These are phyloP conservation scores for Dione vanillae DNA, from an alignment of 2,888 invertebrate species.

Conservation along the genomic window DNA sequence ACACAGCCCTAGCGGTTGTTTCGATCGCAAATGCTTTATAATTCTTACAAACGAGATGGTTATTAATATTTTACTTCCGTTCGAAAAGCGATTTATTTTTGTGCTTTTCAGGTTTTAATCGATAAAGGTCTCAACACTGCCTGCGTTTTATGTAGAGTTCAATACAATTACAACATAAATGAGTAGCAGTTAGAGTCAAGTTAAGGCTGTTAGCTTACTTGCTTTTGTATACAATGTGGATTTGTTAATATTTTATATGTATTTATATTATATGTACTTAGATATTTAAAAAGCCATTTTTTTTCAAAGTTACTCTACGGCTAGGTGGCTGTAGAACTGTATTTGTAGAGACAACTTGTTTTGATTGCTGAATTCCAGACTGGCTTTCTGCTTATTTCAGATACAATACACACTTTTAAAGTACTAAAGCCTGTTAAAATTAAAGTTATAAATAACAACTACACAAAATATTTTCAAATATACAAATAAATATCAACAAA, in stretches of 20 bases:
- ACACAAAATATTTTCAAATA: background rate
- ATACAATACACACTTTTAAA: too few species aligned
- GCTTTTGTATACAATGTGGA: too few species aligned
- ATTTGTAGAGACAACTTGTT: too few species aligned
- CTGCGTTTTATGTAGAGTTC: background rate
- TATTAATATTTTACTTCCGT: slow-evolving; percentile 62
- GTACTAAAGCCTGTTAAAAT: too few species aligned
- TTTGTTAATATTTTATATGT: too few species aligned
- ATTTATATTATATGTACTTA: too few species aligned
- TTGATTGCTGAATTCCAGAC: too few species aligned
- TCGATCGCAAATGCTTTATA: slow-evolving; percentile 51
- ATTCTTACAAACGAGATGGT: slow-evolving; percentile 71
- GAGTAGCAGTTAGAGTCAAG: background rate
- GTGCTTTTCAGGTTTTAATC: slow-evolving; percentile 16
- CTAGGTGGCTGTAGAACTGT: too few species aligned
- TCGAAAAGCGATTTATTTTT: slow-evolving; percentile 33
- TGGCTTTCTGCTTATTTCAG: too few species aligned
- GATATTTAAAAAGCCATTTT: too few species aligned
- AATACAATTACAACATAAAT: background rate
- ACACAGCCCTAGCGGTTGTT: slow-evolving; percentile 9
- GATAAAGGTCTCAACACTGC: slow-evolving; percentile 9
- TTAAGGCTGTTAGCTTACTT: background rate
- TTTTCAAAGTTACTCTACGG: too few species aligned
- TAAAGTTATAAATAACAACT: too few species aligned
- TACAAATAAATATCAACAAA: background rate